These are phyloP conservation scores for Eupsilia transversa DNA, from an alignment of 2,888 invertebrate genomes.

Conservation along the genomic window DNA sequence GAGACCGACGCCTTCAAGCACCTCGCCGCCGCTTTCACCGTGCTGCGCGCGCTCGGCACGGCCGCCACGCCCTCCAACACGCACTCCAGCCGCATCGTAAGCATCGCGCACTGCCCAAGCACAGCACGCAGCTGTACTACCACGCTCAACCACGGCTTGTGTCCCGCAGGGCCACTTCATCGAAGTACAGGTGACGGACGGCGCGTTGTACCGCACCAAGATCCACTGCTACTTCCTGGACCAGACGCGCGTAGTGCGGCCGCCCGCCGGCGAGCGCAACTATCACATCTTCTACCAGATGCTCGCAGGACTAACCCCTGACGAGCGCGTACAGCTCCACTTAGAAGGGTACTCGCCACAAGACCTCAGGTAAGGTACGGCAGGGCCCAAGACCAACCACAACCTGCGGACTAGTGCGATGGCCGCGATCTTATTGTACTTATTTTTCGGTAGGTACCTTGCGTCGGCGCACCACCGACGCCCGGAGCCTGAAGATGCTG, in stretches of 20 bases:
- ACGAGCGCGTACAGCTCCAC: constrained; percentile 96
- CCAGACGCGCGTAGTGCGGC: constrained; percentile 97
- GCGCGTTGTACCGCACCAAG: constrained; percentile 98
- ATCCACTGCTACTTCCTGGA: constrained; percentile 99
- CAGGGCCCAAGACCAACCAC: not conserved
- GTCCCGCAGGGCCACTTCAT: constrained; percentile 96
- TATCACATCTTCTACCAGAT: constrained; percentile 99
- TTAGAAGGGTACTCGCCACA: constrained; percentile 95
- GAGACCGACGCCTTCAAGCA: constrained; percentile 99
- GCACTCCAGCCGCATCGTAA: constrained; percentile 97
- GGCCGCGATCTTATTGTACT: not conserved
- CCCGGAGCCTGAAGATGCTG: constrained; percentile 85
- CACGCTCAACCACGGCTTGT: not conserved
- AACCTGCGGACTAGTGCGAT: not conserved
- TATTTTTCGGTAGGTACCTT: constrained; percentile 90
- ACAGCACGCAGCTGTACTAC: not conserved
- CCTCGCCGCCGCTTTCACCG: constrained; percentile 98
- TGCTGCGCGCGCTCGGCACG: constrained; percentile 96
- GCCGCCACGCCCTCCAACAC: constrained; percentile 97
- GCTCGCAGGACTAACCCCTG: constrained; percentile 96
- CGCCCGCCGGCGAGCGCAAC: constrained; percentile 96
- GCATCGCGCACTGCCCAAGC: constrained; percentile 55
- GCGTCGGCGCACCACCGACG: constrained; percentile 92
- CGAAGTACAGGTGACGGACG: constrained; percentile 98
- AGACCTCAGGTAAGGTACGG: constrained; percentile 92